phyloP scores from a whole-genome alignment of 2,113 vertebrate species.

The Paedocypris sp. region DNA sequence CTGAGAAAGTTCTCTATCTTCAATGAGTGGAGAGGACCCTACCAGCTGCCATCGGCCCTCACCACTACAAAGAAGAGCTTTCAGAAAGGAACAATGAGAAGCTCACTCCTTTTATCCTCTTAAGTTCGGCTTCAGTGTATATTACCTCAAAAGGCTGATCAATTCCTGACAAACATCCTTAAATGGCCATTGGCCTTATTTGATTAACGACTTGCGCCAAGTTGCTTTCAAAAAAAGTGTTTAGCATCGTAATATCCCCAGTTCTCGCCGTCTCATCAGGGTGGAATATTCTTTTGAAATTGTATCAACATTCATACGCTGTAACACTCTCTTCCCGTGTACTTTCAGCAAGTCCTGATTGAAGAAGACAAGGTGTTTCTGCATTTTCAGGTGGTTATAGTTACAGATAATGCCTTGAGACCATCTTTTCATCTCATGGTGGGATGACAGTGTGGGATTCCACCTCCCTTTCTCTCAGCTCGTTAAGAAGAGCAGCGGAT shows the following conservation, averaged over 20 bases:
- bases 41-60: constrained; percentile 67
- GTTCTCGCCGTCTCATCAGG: neutral
- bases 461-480: constrained; percentile 48
- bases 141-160: constrained; percentile 56
- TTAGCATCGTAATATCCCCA: constrained; percentile 2
- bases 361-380: constrained; percentile 47
- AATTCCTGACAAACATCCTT: constrained; percentile 51
- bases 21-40: constrained; percentile 66
- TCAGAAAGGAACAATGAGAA: constrained; percentile 61
- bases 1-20: constrained; percentile 63
- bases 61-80: constrained; percentile 62
- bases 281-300: no score
- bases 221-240: neutral
- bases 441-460: constrained; percentile 58
- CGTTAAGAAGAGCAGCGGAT: constrained; percentile 57
- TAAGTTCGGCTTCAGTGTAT: constrained; percentile 48
- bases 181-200: constrained; percentile 47
- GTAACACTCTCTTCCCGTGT: no score
- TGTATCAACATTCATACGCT: no score
- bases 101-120: constrained; percentile 55
- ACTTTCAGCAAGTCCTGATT: no score
- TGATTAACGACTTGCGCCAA: constrained; percentile 31
- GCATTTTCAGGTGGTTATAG: constrained; percentile 54
- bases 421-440: constrained; percentile 58
- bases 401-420: constrained; percentile 60